These are phyloP conservation scores for Proteles cristata DNA, from an alignment of 2,113 vertebrate species.

Conservation along the genomic window DNA sequence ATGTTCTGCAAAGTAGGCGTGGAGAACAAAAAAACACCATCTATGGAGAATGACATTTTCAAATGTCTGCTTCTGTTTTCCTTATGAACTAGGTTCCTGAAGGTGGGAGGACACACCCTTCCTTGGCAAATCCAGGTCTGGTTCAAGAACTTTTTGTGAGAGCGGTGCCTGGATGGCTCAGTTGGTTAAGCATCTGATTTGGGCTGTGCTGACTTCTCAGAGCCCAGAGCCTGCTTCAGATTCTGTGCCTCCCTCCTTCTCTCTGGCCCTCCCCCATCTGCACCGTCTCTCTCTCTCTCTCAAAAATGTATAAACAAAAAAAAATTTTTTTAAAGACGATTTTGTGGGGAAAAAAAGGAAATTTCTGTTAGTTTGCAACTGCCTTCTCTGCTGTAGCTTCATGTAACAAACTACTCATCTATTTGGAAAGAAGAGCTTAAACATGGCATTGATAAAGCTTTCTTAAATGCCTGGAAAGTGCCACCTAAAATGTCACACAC, in stretches of 20 bases:
- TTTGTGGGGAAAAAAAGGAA: no score
- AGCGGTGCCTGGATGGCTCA: no score
- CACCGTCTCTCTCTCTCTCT: no score
- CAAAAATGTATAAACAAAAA: no score
- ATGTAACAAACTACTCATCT: not conserved
- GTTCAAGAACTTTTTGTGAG: not conserved
- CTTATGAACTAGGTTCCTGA: not conserved
- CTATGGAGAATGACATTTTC: not conserved
- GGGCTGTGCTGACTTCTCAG: no score
- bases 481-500: conserved; percentile 19
- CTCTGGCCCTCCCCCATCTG: no score
- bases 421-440: not conserved
- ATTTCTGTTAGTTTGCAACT: not conserved
- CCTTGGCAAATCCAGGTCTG: not conserved
- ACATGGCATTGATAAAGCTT: not conserved
- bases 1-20: not conserved
- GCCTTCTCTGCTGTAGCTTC: not conserved
- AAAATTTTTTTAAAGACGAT: no score
- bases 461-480: not conserved
- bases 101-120: not conserved
- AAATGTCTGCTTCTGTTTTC: not conserved
- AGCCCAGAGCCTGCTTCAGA: no score
- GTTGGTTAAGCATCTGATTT: no score
- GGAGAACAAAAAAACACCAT: not conserved
- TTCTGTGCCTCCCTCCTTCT: no score